These are phyloP conservation scores for Arothron firmamentum DNA, from an alignment of 2,113 vertebrate genomes.

Conservation along the genomic window DNA sequence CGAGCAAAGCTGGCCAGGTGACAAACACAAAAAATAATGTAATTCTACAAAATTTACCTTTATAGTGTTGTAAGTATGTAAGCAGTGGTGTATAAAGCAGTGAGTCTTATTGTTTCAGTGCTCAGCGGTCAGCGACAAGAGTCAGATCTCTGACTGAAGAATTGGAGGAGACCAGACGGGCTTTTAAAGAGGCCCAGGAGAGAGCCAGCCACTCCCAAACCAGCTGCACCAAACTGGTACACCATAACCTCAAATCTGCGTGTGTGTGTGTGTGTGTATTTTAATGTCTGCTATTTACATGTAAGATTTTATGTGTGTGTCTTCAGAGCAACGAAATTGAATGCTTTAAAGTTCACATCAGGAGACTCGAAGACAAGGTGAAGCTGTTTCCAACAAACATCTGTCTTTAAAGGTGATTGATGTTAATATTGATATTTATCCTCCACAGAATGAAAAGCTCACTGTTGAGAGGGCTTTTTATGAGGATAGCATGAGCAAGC, in stretches of 20 bases:
- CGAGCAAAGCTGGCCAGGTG: slow-evolving; percentile 71
- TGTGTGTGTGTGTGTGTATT: not conserved
- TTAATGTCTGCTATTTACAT: slow-evolving; percentile 4
- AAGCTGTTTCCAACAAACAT: no score
- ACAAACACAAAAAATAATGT: not conserved
- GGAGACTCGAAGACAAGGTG: slow-evolving; percentile 72
- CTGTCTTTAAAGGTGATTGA: not conserved
- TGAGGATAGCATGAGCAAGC: slow-evolving; percentile 66
- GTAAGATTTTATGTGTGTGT: not conserved
- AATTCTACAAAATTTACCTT: no score
- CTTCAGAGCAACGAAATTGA: slow-evolving; percentile 69
- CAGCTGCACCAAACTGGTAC: slow-evolving; percentile 66
- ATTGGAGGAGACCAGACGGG: slow-evolving; percentile 69
- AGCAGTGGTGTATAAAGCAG: not conserved
- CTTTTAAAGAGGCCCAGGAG: slow-evolving; percentile 68
- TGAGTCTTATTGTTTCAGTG: slow-evolving; percentile 34
- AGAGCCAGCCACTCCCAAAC: slow-evolving; percentile 48
- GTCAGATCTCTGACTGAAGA: slow-evolving; percentile 65
- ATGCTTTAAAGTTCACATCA: slow-evolving; percentile 63
- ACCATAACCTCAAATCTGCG: not conserved
- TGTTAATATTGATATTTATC: not conserved
- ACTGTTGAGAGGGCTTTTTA: slow-evolving; percentile 57
- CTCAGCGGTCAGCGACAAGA: slow-evolving; percentile 64
- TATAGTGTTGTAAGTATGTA: not conserved
- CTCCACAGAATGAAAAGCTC: slow-evolving; percentile 71